Evolutionary conservation across 2,797 vertebrate genomes (phyloP).

Genomic region (Steatocranus sp.): DNA sequence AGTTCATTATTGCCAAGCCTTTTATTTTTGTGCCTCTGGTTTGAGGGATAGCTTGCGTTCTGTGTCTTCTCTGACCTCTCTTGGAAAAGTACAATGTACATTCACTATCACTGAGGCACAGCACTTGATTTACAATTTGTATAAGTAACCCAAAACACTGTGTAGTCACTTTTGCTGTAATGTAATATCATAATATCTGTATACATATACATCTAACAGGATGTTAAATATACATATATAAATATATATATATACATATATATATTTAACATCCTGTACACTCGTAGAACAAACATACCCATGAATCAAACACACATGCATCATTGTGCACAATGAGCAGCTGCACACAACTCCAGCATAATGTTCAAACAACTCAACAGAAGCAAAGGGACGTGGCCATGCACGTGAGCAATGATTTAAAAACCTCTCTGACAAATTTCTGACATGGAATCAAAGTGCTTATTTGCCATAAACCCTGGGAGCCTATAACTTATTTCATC

Average conservation of each 20-base stretch:
- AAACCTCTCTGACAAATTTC: conserved; percentile 25
- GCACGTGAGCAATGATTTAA: conserved; percentile 43
- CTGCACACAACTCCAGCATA: conserved; percentile 50
- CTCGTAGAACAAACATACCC: conserved; percentile 42
- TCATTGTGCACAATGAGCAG: conserved; percentile 44
- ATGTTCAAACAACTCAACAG: conserved; percentile 27
- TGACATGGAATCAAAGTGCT: conserved; percentile 53
- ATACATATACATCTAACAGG: neutral
- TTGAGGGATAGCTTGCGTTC: conserved; percentile 45
- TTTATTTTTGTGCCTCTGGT: conserved; percentile 38
- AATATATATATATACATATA: neutral
- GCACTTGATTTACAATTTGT: conserved; percentile 67
- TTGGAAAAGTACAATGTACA: conserved; percentile 66
- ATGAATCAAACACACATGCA: conserved; percentile 61
- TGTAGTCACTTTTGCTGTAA: conserved; percentile 43
- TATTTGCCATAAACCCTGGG: conserved; percentile 30
- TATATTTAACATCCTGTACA: conserved; percentile 56
- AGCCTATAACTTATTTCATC: neutral
- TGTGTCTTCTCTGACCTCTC: conserved; percentile 16
- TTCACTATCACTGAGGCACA: conserved; percentile 77
- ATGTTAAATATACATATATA: too few relatives aligned
- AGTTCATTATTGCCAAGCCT: conserved; percentile 74
- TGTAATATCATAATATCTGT: conserved; percentile 49
- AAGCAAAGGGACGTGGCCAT: conserved; percentile 47
- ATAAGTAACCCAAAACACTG: conserved; percentile 62